Evolutionary conservation across 2,888 invertebrate species (phyloP).

Genomic region (Coleophora deauratella): DNA sequence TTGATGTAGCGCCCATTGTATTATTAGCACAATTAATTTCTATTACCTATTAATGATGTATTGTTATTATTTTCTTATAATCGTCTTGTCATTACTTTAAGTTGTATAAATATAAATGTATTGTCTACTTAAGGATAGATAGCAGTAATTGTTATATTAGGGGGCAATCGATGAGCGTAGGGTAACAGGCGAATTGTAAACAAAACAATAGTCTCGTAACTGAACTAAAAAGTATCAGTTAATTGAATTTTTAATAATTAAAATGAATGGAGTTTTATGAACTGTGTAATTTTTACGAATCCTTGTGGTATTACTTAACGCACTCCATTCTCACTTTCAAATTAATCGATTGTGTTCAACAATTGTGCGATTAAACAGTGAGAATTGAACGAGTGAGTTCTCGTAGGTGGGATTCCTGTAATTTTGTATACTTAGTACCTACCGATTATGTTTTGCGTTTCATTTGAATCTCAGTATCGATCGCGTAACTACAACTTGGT

Average conservation of each 20-base stretch:
- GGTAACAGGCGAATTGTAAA: slow-evolving; percentile 25
- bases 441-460: slow-evolving; percentile 61
- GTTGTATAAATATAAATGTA: slow-evolving; percentile 69
- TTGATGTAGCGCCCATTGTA: slow-evolving; percentile 39
- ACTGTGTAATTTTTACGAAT: too few species aligned
- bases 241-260: too few species aligned
- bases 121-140: slow-evolving; percentile 67
- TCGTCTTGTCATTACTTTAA: slow-evolving; percentile 73
- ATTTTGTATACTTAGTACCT: slow-evolving; percentile 58
- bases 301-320: slow-evolving; percentile 16
- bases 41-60: slow-evolving; percentile 30
- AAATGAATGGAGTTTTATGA: slow-evolving; percentile 3
- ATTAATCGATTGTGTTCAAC: not conserved
- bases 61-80: slow-evolving; percentile 61
- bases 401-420: slow-evolving; percentile 18
- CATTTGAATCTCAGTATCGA: slow-evolving; percentile 72
- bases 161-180: slow-evolving; percentile 52
- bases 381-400: slow-evolving; percentile 16
- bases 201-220: not conserved
- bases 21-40: slow-evolving; percentile 65
- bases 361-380: slow-evolving; percentile 1
- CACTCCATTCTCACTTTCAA: slow-evolving; percentile 15
- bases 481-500: slow-evolving; percentile 69
- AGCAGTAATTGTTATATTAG: slow-evolving; percentile 61
- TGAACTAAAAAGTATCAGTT: not conserved